Conservation (phyloP, 2,113 vertebrate species). For the Alexandromys fortis region DNA sequence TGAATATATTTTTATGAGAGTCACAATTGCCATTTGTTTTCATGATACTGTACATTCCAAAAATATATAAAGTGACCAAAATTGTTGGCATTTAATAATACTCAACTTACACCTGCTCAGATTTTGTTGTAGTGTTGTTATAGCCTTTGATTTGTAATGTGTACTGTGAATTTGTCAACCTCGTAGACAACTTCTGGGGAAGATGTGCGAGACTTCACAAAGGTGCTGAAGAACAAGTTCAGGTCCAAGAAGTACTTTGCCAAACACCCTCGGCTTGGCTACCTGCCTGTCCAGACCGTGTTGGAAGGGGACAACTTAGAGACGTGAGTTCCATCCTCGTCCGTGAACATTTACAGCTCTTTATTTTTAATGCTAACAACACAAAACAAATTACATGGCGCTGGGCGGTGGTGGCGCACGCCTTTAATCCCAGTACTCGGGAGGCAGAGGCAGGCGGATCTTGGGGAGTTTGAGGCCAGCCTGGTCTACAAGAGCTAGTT, state of each 20-base stretch:
- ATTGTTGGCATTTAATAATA: neutral
- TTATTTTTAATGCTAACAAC: neutral
- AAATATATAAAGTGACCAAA: neutral
- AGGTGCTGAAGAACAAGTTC: slow-evolving; percentile 99
- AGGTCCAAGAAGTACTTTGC: slow-evolving; percentile 98
- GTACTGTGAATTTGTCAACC: slow-evolving; percentile 50
- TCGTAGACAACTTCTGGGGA: slow-evolving; percentile 97
- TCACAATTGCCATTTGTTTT: neutral
- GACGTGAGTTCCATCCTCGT: slow-evolving; percentile 89
- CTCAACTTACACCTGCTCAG: neutral
- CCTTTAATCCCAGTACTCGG: no score
- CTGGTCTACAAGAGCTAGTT: no score
- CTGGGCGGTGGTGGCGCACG: no score
- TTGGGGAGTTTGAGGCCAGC: no score
- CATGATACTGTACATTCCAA: neutral
- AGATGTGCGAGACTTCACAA: slow-evolving; percentile 98
- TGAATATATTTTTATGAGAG: slow-evolving; percentile 11
- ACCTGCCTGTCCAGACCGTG: slow-evolving; percentile 98
- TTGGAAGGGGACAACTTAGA: slow-evolving; percentile 98
- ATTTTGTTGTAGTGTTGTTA: neutral
- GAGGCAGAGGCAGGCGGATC: no score
- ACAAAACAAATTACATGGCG: neutral
- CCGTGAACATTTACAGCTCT: neutral
- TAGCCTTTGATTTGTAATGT: slow-evolving; percentile 10
- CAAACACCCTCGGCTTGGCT: slow-evolving; percentile 97